Base-by-base conservation (phyloP, 2,888 invertebrate genomes). In the Danaus chrysippus region DNA sequence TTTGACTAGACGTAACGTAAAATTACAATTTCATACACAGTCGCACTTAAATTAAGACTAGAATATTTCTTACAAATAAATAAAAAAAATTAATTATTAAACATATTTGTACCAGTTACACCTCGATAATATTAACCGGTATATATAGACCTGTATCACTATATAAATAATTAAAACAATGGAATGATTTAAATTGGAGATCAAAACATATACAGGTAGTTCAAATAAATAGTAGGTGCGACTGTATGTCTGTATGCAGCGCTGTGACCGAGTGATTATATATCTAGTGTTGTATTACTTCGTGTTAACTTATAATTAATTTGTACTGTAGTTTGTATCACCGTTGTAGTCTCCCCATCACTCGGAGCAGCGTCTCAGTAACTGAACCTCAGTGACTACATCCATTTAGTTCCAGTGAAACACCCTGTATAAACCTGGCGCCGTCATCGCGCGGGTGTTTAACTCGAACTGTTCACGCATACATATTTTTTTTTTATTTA, bases 1-100 rank as follows among this genome's bases (percentile, higher is more conserved):
- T 87, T 90, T 86, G 90, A 90, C 90, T 90, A 89, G 90, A 87
- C 85, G 81, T 79, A 89, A 90, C 86, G 81, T 76, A 83, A 77
- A 72, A 85, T 78, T 73, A 81, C 76, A 75, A 72, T 70, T 74
- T 75, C 70, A 71, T 69, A 77, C 84, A 88, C 90, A 90, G 90
- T 84, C 90, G 90, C 90, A 90, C 88, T 74, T 64, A 62, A 66
- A 64, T 58, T 62, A 65, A 59, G 70, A 70, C 70, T 70, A 72
- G 70, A 69, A 61, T 64, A 60, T 61, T n/a, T 49, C 62, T 67
- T 67, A 62, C 19, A 65, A 61, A 64, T 64, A 64, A 67, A 62
- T 60, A 64, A 64, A 62, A 62, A 64, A 42, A 9, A 2, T 15
- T 44, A 44, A 15, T 13, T 8, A 15, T 15, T 2, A 17, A 15